Evolutionary conservation across 2,113 vertebrate genomes (phyloP), one percentile per base, ranked within the genome.

Genomic region (Eira barbara): DNA sequence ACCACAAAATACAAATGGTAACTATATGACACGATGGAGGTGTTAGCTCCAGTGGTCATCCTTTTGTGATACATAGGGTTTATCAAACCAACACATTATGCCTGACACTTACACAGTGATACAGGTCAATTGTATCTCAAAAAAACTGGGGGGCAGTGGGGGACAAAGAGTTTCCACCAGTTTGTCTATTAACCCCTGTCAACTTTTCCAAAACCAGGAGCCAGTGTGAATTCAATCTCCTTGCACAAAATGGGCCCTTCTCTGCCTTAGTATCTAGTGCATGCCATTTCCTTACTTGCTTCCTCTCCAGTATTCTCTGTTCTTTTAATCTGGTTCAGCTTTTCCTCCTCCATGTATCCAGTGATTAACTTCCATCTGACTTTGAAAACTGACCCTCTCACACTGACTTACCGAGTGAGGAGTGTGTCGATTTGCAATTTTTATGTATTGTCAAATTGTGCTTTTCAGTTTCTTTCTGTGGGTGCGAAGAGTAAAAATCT

Each of bases 401-500:
- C 59, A 71, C 52, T 49, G 42, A 47, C 36, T 89, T 80, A 87
- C 55, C 69, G 10, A 82, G 15, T 55, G 29, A 61, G 47, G 57
- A 18, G 34, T 89, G 34, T 47, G 13, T 57, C 92, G 52, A 42
- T 94, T 78, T 89, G 3, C 18, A 88, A 57, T 87, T 71, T 57
- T 47, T 65, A 76, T 47, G 27, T 42, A 29, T n/a, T 90, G 47
- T 81, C 15, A 80, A 76, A 59, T 84, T 67, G 47, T 55, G 49
- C 82, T 78, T 92, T 79, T 82, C 29, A 27, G 14, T 87, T 94
- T 61, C 36, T 92, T 94, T 93, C 73, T 92, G 4, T 95, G 45
- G 27, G 25, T 87, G 10, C 81, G 42, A 76, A 88, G 25, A 95
- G 36, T 80, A 69, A 92, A 86, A 87, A 49, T 81, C 13, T 97